Evolutionary conservation across 2,888 invertebrate genomes (phyloP).

Genomic region (Hedya salicella): DNA sequence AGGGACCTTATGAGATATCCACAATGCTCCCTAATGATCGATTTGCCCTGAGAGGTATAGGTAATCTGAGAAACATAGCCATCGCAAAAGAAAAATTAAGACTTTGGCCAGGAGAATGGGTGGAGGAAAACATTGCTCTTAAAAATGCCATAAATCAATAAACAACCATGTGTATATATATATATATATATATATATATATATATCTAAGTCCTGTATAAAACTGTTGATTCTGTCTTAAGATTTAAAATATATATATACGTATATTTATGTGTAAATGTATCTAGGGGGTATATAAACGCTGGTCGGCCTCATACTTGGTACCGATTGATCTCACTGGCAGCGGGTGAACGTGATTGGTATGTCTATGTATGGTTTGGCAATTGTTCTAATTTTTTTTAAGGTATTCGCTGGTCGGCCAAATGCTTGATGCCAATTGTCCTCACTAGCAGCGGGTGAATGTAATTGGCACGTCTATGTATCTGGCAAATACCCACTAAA

Average conservation of each 20-base stretch:
- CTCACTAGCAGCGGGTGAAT: conserved; percentile 6
- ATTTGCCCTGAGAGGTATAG: no score
- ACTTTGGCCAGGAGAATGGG: conserved; percentile 19
- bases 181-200: no score
- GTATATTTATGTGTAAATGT: no score
- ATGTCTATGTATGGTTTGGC: conserved; percentile 1
- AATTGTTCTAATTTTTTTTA: no score
- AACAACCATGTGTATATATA: no score
- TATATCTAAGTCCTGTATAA: no score
- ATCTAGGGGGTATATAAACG: no score
- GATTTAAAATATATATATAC: no score
- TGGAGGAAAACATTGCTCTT: neutral
- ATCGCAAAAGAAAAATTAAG: neutral
- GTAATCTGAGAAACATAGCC: no score
- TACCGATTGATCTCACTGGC: conserved; percentile 5
- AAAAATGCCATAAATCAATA: neutral
- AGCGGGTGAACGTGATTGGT: conserved; percentile 15
- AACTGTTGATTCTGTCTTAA: no score
- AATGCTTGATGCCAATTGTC: conserved; percentile 6
- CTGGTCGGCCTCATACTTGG: conserved; percentile 14
- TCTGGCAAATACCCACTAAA: conserved; percentile 8
- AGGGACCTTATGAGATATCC: conserved; percentile 21
- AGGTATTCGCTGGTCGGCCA: neutral
- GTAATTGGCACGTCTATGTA: conserved; percentile 4
- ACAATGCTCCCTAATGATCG: no score